Percentiles rank a stretch among this genome's conserved stretches.
These are phyloP conservation scores for Campopleginae sp. DNA, from an alignment of 2,888 invertebrate genomes.

Conservation along the genomic window DNA sequence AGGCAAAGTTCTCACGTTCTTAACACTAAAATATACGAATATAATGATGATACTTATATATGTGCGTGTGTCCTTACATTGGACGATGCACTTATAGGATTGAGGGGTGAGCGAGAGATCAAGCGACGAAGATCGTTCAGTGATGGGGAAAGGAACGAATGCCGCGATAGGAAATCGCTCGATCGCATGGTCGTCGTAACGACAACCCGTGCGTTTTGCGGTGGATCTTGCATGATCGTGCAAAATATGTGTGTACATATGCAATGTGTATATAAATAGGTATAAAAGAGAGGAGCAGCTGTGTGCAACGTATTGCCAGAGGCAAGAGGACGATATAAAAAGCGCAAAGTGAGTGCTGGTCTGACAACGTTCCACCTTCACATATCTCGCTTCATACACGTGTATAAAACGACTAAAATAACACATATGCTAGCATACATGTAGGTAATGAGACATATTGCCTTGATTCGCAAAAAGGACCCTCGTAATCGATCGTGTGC, in stretches of 20 bases:
- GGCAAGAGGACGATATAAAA: slow-evolving; percentile 18
- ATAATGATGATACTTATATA: not conserved
- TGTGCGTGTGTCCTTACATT: not conserved
- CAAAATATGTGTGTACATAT: slow-evolving; percentile 40
- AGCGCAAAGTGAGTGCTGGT: slow-evolving; percentile 53
- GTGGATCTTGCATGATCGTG: slow-evolving; percentile 41
- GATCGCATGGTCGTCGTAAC: slow-evolving; percentile 38
- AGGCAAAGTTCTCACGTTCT: slow-evolving; percentile 12
- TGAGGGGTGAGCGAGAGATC: not conserved
- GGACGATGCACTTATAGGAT: not conserved
- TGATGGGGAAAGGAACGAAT: slow-evolving; percentile 54
- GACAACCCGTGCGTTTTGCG: slow-evolving; percentile 19
- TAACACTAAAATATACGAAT: not conserved
- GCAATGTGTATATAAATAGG: slow-evolving; percentile 1
- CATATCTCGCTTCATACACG: slow-evolving; percentile 8
- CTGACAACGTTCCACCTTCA: slow-evolving; percentile 51
- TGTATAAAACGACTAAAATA: not conserved
- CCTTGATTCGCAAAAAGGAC: slow-evolving; percentile 53
- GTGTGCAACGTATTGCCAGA: slow-evolving; percentile 53
- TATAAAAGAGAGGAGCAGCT: slow-evolving; percentile 56
- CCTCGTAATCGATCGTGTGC: slow-evolving; percentile 61
- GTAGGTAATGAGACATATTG: slow-evolving; percentile 38
- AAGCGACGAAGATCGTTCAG: slow-evolving; percentile 35
- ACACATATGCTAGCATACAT: slow-evolving; percentile 1
- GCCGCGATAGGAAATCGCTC: slow-evolving; percentile 60